Percentiles rank a stretch among this genome's conserved stretches.
Evolutionary conservation across 2,797 vertebrate species (phyloP).

Genomic region (Ceryle rudis): DNA sequence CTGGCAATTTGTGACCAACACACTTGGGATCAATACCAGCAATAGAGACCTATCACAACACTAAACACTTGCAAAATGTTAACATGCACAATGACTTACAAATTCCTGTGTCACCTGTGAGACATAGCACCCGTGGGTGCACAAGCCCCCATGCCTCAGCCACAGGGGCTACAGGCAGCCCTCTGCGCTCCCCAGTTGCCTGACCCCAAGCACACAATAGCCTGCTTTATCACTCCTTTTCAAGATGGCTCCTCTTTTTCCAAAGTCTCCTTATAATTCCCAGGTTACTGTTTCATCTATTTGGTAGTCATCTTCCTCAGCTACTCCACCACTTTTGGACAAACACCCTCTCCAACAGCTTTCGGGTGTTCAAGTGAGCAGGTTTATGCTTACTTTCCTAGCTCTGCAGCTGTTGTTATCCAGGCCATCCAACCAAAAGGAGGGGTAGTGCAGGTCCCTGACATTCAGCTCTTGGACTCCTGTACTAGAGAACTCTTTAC

Average conservation of each 20-base stretch:
- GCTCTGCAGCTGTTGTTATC: not conserved
- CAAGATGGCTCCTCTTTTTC: not conserved
- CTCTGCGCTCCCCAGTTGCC: rapidly evolving
- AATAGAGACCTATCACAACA: not conserved
- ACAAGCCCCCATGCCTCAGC: not conserved
- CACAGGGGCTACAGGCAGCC: too few relatives aligned
- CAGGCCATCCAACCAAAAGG: not conserved
- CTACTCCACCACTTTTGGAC: not conserved
- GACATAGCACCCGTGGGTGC: rapidly evolving
- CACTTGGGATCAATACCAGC: not conserved
- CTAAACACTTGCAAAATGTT: not conserved
- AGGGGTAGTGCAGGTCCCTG: not conserved
- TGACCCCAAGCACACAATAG: rapidly evolving
- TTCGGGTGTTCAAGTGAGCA: not conserved
- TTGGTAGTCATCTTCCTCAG: not conserved
- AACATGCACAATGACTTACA: not conserved
- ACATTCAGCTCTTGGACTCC: not conserved
- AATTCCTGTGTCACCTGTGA: too few relatives aligned
- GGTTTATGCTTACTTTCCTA: not conserved
- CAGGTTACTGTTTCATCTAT: not conserved
- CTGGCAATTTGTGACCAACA: not conserved
- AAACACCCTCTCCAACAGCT: not conserved
- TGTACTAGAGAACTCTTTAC: not conserved
- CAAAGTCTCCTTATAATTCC: not conserved
- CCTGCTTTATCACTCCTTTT: not conserved